A percentile compares a stretch with the other conserved stretches of the same genome.
These are phyloP conservation scores for Calliopsis andreniformis DNA, from an alignment of 1,140 invertebrate genomes.

Conservation along the genomic window DNA sequence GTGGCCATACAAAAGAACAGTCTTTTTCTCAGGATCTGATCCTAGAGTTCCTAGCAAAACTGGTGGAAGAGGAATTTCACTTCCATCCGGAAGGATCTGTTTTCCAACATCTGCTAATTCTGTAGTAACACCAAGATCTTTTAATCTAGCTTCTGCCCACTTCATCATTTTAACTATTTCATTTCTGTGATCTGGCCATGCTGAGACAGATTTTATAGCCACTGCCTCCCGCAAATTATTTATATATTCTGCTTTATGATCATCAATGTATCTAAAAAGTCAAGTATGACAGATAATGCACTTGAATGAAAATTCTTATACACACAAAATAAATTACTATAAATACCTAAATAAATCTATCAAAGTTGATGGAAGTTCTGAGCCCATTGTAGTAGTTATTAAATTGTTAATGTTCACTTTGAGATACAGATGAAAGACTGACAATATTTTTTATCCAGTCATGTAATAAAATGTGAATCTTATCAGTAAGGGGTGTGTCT, in stretches of 20 bases:
- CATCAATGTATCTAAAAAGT: constrained; percentile 87
- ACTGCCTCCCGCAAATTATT: constrained; percentile 92
- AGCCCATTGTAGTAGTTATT: constrained; percentile 45
- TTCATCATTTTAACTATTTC: constrained; percentile 91
- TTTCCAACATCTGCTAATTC: constrained; percentile 91
- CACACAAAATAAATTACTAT: neutral
- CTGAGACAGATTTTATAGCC: constrained; percentile 97
- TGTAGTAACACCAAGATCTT: constrained; percentile 88
- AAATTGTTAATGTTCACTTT: neutral
- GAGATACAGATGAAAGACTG: too few species aligned
- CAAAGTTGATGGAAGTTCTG: constrained; percentile 55
- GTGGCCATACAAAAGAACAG: constrained; percentile 97
- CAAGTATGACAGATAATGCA: constrained; percentile 1
- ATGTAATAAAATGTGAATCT: too few species aligned
- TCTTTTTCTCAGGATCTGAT: constrained; percentile 93
- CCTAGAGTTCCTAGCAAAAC: constrained; percentile 93
- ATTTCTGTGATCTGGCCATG: constrained; percentile 89
- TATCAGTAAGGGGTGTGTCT: too few species aligned
- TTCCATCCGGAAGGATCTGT: constrained; percentile 88
- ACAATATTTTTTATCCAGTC: neutral
- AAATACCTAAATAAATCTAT: constrained; percentile 60
- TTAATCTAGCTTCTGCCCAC: constrained; percentile 89
- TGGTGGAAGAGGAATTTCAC: constrained; percentile 90
- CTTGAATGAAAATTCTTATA: constrained; percentile 15
- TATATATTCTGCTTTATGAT: constrained; percentile 90